These are phyloP conservation scores for Eulacestoma nigropectus DNA, from an alignment of 2,113 vertebrate species.

Conservation along the genomic window DNA sequence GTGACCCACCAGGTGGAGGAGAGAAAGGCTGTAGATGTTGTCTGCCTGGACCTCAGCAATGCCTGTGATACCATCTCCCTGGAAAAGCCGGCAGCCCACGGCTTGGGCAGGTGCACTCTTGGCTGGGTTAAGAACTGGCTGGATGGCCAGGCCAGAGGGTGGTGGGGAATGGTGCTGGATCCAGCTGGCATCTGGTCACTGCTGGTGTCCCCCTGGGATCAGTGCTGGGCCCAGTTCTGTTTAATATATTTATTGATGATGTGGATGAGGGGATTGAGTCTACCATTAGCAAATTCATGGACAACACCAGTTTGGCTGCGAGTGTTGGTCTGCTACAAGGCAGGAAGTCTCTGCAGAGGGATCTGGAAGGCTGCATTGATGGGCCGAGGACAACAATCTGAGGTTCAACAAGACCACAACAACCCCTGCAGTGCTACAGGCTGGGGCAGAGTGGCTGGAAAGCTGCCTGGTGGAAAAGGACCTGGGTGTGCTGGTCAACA, in stretches of 20 bases:
- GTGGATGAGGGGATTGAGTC: neutral
- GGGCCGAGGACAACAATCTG: rapidly evolving
- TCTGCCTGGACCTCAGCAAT: neutral
- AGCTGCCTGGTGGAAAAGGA: neutral
- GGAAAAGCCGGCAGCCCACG: rapidly evolving
- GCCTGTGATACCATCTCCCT: neutral
- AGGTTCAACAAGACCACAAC: neutral
- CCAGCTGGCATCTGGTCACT: neutral
- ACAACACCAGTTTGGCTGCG: neutral
- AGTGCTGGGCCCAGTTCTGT: neutral
- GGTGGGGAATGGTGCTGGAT: neutral
- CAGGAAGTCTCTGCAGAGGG: neutral
- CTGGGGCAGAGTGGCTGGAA: neutral
- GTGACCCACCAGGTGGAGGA: neutral
- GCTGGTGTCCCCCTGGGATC: neutral
- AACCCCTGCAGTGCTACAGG: neutral
- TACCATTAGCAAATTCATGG: neutral
- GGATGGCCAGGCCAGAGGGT: neutral
- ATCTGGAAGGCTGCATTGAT: neutral
- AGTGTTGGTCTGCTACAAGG: neutral
- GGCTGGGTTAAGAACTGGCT: neutral
- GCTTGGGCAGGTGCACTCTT: neutral
- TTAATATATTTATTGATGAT: neutral
- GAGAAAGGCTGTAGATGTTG: neutral
- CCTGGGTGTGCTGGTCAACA: rapidly evolving